These are phyloP conservation scores for Jordanella pulchra DNA, from an alignment of 2,797 vertebrate genomes.

Conservation along the genomic window DNA sequence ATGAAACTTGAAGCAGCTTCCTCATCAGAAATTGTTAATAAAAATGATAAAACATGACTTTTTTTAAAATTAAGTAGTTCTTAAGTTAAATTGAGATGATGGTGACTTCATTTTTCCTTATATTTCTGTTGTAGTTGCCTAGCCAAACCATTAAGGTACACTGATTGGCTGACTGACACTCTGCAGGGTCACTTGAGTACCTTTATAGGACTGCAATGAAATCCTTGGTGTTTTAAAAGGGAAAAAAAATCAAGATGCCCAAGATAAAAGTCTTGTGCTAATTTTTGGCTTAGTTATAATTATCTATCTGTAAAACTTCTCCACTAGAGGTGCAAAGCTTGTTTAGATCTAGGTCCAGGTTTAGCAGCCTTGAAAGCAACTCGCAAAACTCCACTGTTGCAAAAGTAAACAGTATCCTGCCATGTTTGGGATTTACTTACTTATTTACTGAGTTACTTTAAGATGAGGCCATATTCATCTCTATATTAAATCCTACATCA, in stretches of 20 bases:
- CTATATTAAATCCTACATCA: too few relatives aligned
- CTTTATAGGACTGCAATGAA: background rate
- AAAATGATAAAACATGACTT: conserved; percentile 8
- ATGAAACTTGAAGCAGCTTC: conserved; percentile 27
- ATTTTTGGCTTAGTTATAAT: background rate
- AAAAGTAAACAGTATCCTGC: too few relatives aligned
- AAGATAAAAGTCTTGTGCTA: background rate
- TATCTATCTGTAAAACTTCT: background rate
- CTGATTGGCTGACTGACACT: accelerated
- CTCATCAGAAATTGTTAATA: conserved; percentile 33
- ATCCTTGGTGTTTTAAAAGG: background rate
- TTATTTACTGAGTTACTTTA: too few relatives aligned
- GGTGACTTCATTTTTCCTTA: background rate
- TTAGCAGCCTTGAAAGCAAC: too few relatives aligned
- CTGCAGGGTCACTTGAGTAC: background rate
- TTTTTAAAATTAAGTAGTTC: background rate
- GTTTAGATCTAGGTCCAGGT: too few relatives aligned
- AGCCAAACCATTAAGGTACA: background rate
- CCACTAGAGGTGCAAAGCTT: background rate
- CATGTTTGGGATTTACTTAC: too few relatives aligned
- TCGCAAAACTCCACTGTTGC: too few relatives aligned
- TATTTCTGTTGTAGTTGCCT: background rate
- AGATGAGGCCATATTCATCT: too few relatives aligned
- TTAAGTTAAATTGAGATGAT: background rate
- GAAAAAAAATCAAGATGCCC: background rate